Conservation (phyloP, 2,888 invertebrate species). For the Neoscelio sp. region DNA sequence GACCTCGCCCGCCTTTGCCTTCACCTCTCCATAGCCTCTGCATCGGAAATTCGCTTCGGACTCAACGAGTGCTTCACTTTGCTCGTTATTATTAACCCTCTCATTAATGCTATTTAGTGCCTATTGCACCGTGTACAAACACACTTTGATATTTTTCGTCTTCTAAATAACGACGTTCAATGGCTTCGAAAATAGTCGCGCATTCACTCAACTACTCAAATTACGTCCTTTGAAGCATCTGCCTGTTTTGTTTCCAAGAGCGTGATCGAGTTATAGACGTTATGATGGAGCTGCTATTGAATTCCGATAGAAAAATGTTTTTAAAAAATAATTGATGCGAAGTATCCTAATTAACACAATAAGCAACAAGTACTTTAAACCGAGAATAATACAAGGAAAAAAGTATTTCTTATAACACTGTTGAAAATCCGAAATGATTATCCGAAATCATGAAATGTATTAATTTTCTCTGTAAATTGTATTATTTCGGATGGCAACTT, state of each 20-base stretch:
- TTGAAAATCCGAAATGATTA: too few species aligned
- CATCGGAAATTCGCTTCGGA: conserved; percentile 52
- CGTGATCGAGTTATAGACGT: conserved; percentile 3
- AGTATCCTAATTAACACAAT: too few species aligned
- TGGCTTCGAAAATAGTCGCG: conserved; percentile 21
- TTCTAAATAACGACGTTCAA: neutral
- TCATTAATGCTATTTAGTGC: conserved; percentile 48
- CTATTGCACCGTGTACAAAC: conserved; percentile 28
- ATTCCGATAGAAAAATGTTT: neutral
- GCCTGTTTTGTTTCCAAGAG: neutral
- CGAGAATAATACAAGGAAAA: too few species aligned
- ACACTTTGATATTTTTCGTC: conserved; percentile 49
- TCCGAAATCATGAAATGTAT: too few species aligned
- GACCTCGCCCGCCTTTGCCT: conserved; percentile 43
- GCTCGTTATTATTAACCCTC: conserved; percentile 57
- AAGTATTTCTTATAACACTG: too few species aligned
- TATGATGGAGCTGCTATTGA: neutral
- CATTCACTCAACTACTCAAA: too few species aligned
- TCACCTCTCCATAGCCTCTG: neutral
- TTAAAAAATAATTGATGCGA: too few species aligned
- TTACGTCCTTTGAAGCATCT: conserved; percentile 14
- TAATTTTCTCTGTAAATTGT: too few species aligned
- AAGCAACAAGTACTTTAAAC: too few species aligned
- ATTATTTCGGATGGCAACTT: too few species aligned
- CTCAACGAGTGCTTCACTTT: conserved; percentile 47